phyloP scores from a whole-genome alignment of 2,797 vertebrate genomes.

The Chelonia mydas region DNA sequence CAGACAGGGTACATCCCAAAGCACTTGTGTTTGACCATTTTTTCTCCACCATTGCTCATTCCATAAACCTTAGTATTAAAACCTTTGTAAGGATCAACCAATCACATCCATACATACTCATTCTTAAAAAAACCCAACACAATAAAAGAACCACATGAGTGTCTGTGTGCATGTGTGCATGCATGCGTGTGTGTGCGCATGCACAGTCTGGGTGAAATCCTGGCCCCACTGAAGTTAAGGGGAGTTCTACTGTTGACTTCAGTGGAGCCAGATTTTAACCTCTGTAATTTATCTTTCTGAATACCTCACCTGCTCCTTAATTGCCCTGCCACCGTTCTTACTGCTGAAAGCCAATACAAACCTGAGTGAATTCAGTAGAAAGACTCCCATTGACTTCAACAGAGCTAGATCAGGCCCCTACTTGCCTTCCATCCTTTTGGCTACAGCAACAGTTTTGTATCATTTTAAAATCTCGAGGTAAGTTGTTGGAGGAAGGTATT shows the following conservation, averaged over 20 bases:
- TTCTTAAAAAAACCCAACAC: neutral
- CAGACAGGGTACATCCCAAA: neutral
- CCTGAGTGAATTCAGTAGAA: neutral
- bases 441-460: neutral
- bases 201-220: neutral
- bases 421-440: neutral
- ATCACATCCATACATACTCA: accelerated
- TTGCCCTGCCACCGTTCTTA: slow-evolving; percentile 34
- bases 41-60: neutral
- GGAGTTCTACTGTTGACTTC: slow-evolving; percentile 1
- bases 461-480: neutral
- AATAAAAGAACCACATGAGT: neutral
- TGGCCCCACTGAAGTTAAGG: neutral
- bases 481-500: neutral
- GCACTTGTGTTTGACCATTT: neutral
- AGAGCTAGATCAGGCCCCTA: neutral
- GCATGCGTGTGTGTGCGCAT: neutral
- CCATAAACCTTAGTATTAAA: neutral
- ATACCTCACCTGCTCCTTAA: neutral
- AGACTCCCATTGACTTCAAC: slow-evolving; percentile 9
- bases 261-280: slow-evolving; percentile 11
- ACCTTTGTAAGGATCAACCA: neutral
- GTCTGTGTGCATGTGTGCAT: neutral
- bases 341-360: neutral
- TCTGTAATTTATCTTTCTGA: slow-evolving; percentile 32